Evolutionary conservation across 2,797 vertebrate species (phyloP).

Genomic region (Distichodus sexfasciatus): DNA sequence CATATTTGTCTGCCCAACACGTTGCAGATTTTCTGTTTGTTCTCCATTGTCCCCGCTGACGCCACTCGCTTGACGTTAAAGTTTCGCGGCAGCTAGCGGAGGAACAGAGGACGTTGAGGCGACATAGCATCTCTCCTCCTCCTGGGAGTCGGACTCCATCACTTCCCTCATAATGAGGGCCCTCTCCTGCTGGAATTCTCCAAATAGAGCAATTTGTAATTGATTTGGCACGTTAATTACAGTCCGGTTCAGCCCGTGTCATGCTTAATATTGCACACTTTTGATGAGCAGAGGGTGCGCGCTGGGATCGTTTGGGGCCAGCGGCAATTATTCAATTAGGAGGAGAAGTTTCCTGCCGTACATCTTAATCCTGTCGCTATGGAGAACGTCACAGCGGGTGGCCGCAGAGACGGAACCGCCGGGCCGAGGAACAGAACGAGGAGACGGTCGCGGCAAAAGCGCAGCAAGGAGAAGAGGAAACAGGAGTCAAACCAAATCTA

Average conservation of each 20-base stretch:
- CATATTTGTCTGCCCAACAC: neutral
- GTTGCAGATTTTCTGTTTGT: neutral
- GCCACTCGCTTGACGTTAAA: too few relatives aligned
- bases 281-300: conserved; percentile 69
- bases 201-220: conserved; percentile 81
- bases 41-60: too few relatives aligned
- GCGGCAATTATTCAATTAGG: conserved; percentile 79
- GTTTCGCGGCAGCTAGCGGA: neutral
- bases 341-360: conserved; percentile 41
- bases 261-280: conserved; percentile 78
- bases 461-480: too few relatives aligned
- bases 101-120: conserved; percentile 24
- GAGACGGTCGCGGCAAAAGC: too few relatives aligned
- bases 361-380: conserved; percentile 72
- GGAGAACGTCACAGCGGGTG: conserved; percentile 17
- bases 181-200: conserved; percentile 74
- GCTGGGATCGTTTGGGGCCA: conserved; percentile 69
- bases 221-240: conserved; percentile 82
- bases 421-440: neutral
- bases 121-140: conserved; percentile 53
- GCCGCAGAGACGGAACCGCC: neutral
- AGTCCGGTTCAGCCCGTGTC: conserved; percentile 75
- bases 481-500: too few relatives aligned
- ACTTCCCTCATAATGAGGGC: conserved; percentile 71
- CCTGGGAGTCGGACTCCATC: conserved; percentile 62